Evolutionary conservation across 2,113 vertebrate species (phyloP).

Genomic region (Nipponia nippon): DNA sequence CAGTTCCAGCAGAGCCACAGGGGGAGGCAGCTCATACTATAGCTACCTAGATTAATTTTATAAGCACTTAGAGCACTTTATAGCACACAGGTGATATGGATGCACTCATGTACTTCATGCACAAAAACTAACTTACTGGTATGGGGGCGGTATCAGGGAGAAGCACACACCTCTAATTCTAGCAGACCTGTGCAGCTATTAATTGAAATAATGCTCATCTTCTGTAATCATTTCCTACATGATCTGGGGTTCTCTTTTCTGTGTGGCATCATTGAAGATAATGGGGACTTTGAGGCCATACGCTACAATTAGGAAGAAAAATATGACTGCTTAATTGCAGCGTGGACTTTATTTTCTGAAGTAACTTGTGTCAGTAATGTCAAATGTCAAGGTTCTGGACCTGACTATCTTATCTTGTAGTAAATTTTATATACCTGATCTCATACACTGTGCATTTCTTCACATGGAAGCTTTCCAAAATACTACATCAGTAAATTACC

Average conservation of each 20-base stretch:
- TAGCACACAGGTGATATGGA: neutral
- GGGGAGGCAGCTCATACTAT: neutral
- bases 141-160: neutral
- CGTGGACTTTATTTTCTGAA: neutral
- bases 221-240: neutral
- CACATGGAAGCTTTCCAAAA: neutral
- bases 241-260: neutral
- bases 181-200: neutral
- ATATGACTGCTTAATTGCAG: neutral
- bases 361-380: neutral
- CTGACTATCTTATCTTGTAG: neutral
- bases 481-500: neutral
- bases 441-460: neutral
- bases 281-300: fast-evolving
- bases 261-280: neutral
- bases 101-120: neutral
- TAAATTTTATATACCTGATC: neutral
- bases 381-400: neutral
- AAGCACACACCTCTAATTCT: neutral
- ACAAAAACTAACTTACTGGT: neutral
- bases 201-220: neutral
- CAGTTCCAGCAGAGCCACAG: neutral
- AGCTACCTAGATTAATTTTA: neutral
- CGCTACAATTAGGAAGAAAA: neutral
- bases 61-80: neutral